These are phyloP conservation scores for Charadrius vociferus DNA, from an alignment of 2,113 vertebrate genomes.

Conservation along the genomic window DNA sequence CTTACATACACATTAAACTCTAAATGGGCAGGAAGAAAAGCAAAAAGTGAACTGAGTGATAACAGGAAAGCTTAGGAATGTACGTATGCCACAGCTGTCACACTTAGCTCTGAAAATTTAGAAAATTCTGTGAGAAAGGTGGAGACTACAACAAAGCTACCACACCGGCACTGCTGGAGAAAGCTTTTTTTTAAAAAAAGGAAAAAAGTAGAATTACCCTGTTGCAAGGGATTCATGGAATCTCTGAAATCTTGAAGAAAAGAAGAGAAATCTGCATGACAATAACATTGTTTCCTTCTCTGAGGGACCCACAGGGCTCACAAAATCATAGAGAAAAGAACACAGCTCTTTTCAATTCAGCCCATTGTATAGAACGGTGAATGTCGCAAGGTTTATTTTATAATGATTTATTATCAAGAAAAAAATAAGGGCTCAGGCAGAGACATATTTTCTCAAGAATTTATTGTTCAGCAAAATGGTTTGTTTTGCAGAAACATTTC, in stretches of 20 bases:
- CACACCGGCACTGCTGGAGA: background rate
- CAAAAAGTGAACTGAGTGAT: background rate
- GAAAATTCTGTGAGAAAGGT: background rate
- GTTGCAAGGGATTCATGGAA: constrained; percentile 15
- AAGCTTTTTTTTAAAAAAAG: constrained; percentile 8
- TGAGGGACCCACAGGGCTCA: constrained; percentile 28
- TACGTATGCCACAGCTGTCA: background rate
- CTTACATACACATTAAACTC: background rate
- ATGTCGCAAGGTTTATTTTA: constrained; percentile 30
- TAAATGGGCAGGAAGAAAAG: background rate
- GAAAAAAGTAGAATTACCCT: background rate
- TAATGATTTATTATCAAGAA: constrained; percentile 55
- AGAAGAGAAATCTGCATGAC: constrained; percentile 67
- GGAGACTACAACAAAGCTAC: constrained; percentile 24
- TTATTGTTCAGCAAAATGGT: constrained; percentile 55
- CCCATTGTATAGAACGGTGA: background rate
- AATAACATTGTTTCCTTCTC: constrained; percentile 64
- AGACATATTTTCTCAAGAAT: constrained; percentile 50
- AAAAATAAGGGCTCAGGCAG: constrained; percentile 47
- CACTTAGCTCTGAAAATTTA: background rate
- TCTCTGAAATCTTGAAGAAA: constrained; percentile 43
- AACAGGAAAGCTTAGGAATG: background rate
- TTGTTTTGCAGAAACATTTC: constrained; percentile 59
- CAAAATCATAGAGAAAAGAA: constrained; percentile 42
- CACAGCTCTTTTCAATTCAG: constrained; percentile 42